phyloP scores from a whole-genome alignment of 2,797 vertebrate species.

The Buphagus erythrorhynchus region DNA sequence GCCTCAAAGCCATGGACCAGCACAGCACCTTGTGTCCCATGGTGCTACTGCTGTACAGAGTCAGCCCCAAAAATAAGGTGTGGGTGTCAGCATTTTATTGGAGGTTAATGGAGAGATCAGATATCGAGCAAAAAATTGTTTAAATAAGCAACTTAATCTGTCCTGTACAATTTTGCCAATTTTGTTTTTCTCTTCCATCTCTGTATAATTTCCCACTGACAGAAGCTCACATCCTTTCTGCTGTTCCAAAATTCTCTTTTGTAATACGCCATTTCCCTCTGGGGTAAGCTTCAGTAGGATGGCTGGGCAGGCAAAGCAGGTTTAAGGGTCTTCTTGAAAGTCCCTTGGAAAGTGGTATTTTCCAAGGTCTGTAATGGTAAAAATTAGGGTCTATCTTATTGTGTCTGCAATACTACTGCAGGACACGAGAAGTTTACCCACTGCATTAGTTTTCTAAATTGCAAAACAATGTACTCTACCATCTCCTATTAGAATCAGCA shows the following conservation, averaged over 20 bases:
- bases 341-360: not conserved
- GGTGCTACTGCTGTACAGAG: not conserved
- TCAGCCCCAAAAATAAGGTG: not conserved
- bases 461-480: not conserved
- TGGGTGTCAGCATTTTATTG: not conserved
- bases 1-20: not conserved
- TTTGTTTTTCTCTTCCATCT: not conserved
- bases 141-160: not conserved
- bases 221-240: not conserved
- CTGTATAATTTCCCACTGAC: not conserved
- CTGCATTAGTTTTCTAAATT: not conserved
- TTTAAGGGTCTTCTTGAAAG: not conserved
- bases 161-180: not conserved
- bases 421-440: not conserved
- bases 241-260: not conserved
- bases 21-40: not conserved
- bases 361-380: not conserved
- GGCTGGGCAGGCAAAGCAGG: not conserved
- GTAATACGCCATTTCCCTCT: not conserved
- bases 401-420: not conserved
- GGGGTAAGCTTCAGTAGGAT: not conserved
- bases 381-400: not conserved
- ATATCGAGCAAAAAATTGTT: not conserved
- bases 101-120: not conserved
- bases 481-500: not conserved